Evolutionary conservation across 2,113 vertebrate genomes (phyloP).

Genomic region (Xiphophorus couchianus): DNA sequence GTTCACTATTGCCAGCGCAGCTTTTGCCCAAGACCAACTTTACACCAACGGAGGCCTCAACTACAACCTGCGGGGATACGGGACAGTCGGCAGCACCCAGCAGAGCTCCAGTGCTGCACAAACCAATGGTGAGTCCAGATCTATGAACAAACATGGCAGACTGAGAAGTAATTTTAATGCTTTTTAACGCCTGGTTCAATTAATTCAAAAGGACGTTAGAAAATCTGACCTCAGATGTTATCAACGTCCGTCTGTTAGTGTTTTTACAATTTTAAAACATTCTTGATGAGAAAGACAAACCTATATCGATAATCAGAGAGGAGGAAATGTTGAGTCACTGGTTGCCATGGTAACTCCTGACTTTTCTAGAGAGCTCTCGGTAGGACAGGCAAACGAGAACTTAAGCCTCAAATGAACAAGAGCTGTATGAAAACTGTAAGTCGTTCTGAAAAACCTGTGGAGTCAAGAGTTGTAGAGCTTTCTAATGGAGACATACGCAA

Average conservation of each 20-base stretch:
- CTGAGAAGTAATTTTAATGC: background rate
- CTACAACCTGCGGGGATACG: constrained; percentile 93
- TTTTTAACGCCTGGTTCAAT: background rate
- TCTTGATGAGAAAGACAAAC: background rate
- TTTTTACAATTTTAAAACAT: background rate
- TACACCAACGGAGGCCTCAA: constrained; percentile 97
- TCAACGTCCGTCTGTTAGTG: background rate
- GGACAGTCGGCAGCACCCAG: constrained; percentile 85
- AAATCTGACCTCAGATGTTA: background rate
- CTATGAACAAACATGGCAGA: background rate
- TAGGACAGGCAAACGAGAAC: background rate
- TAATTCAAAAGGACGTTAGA: background rate
- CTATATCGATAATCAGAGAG: background rate
- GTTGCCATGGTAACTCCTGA: too few species aligned
- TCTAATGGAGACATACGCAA: too few species aligned
- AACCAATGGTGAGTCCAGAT: constrained; percentile 86
- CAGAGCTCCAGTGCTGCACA: constrained; percentile 87
- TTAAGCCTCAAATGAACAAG: background rate
- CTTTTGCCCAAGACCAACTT: constrained; percentile 94
- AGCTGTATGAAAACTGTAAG: background rate
- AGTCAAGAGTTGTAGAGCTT: too few species aligned
- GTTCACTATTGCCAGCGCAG: constrained; percentile 90
- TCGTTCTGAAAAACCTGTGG: too few species aligned
- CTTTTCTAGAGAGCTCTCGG: too few species aligned
- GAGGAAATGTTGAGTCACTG: background rate